Conservation (phyloP, 1,140 invertebrate species). For the Ips nitidus region DNA sequence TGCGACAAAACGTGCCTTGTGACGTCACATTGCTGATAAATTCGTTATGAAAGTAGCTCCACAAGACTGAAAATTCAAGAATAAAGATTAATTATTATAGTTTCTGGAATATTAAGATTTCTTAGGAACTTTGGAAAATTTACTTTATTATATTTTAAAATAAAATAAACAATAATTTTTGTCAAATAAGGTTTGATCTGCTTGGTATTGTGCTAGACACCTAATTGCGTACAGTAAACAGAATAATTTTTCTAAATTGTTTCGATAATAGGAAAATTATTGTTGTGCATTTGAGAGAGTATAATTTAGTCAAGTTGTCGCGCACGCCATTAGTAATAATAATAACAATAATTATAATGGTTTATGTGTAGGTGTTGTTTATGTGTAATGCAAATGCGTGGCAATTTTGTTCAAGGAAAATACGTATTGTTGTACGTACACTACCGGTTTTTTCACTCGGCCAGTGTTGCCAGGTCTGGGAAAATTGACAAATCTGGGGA, state of each 20-base stretch:
- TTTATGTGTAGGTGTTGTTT: not conserved
- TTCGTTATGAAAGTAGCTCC: no score
- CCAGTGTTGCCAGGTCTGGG: no score
- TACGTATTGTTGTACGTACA: not conserved
- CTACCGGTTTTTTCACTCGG: no score
- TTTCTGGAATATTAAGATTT: not conserved
- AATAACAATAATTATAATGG: not conserved
- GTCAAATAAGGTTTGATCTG: no score
- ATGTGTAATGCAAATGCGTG: not conserved
- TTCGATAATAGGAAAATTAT: not conserved
- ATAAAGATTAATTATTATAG: not conserved
- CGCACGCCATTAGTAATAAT: not conserved
- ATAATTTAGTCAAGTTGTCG: not conserved
- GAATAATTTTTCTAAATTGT: constrained; percentile 1
- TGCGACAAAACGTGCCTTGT: no score
- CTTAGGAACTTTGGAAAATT: not conserved
- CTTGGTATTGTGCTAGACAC: no score
- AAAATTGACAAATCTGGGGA: no score
- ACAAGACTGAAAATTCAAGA: not conserved
- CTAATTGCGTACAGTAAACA: not conserved
- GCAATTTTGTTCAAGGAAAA: constrained; percentile 6
- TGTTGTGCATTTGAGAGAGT: not conserved
- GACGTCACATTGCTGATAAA: no score
- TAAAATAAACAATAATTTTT: not conserved
- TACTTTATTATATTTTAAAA: not conserved